A percentile compares a stretch with the other conserved stretches of the same genome.
phyloP scores from a whole-genome alignment of 2,113 vertebrate genomes.

The Monarcha castaneiventris region DNA sequence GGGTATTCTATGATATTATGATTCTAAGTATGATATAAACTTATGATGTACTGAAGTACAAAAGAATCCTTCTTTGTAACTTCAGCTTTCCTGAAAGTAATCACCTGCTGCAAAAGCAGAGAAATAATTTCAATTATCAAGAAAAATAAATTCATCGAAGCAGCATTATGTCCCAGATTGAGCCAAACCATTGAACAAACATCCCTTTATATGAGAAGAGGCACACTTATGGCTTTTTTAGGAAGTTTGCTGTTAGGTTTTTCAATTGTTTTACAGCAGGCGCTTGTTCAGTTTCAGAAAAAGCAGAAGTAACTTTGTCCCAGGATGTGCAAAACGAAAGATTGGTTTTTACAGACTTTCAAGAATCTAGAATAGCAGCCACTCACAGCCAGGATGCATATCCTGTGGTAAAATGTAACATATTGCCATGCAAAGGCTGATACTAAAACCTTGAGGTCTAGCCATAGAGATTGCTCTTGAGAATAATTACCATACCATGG shows the following conservation, averaged over 20 bases:
- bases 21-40: neutral
- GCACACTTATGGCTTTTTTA: neutral
- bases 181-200: slow-evolving; percentile 84
- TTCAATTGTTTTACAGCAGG: neutral
- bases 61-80: slow-evolving; percentile 73
- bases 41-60: neutral
- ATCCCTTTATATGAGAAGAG: slow-evolving; percentile 82
- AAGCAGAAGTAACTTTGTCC: neutral
- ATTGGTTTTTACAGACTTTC: neutral
- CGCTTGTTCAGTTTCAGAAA: neutral
- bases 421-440: neutral
- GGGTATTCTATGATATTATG: neutral
- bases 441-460: neutral
- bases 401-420: neutral
- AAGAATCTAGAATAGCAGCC: neutral
- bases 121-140: slow-evolving; percentile 86
- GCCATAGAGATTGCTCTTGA: neutral
- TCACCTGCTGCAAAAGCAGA: slow-evolving; percentile 84
- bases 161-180: slow-evolving; percentile 85
- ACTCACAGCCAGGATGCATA: neutral
- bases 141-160: slow-evolving; percentile 86
- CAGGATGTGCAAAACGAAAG: neutral
- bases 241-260: neutral
- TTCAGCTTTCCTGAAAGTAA: slow-evolving; percentile 83
- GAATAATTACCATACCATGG: neutral